These are phyloP conservation scores for Crax fasciolata DNA, from an alignment of 2,797 vertebrate species.

Conservation along the genomic window DNA sequence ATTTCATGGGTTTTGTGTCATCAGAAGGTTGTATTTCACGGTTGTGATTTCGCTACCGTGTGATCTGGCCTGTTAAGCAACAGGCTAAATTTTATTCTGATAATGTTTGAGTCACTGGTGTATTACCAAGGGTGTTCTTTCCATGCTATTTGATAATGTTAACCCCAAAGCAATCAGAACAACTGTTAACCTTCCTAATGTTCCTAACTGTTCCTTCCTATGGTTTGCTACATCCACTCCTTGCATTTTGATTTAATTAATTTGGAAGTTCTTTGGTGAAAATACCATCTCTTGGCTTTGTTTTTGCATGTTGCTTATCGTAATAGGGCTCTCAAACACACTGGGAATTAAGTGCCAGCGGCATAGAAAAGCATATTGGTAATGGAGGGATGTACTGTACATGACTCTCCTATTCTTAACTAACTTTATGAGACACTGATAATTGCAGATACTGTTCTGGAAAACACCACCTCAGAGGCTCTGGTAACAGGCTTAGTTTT, in stretches of 20 bases:
- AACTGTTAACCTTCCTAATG: neutral
- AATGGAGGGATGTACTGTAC: neutral
- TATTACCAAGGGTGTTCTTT: neutral
- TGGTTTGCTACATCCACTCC: neutral
- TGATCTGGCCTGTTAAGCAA: slow-evolving; percentile 33
- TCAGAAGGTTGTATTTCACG: neutral
- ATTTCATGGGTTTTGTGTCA: slow-evolving; percentile 29
- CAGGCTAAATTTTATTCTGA: neutral
- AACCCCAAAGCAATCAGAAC: neutral
- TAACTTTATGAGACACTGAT: neutral
- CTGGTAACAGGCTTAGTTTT: neutral
- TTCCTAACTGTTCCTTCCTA: neutral
- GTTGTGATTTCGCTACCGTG: slow-evolving; percentile 14
- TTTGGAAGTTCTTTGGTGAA: neutral
- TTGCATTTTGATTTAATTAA: neutral
- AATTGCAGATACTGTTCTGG: neutral
- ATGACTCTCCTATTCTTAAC: neutral
- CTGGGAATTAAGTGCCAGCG: neutral
- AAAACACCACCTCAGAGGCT: neutral
- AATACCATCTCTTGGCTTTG: neutral
- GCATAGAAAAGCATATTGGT: neutral
- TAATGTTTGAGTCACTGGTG: neutral
- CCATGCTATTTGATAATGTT: neutral
- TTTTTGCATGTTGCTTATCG: neutral
- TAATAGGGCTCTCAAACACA: neutral